Conservation (phyloP, 2,888 invertebrate species). For the Drosophila colorata region DNA sequence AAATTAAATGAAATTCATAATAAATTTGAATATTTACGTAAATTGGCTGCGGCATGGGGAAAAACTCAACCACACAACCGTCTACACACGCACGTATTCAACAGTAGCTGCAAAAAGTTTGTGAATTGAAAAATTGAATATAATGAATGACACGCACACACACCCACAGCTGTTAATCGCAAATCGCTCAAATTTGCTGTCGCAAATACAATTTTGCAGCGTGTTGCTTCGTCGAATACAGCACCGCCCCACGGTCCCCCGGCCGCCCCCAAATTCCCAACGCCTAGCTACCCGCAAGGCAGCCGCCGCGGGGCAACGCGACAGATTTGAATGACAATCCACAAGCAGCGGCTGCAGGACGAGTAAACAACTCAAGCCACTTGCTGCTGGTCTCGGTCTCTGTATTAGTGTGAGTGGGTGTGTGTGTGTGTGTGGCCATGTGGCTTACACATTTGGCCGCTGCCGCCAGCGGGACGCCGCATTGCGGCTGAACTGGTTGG, state of each 20-base stretch:
- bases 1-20: constrained; percentile 77
- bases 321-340: constrained; percentile 75
- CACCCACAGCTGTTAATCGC: constrained; percentile 47
- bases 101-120: constrained; percentile 58
- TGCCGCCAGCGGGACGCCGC: constrained; percentile 49
- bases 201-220: constrained; percentile 72
- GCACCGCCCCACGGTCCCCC: background rate
- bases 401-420: constrained; percentile 1
- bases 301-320: constrained; percentile 46
- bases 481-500: constrained; percentile 23
- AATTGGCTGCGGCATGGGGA: constrained; percentile 55
- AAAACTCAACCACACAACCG: constrained; percentile 2
- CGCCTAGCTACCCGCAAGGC: constrained; percentile 10
- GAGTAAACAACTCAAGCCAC: constrained; percentile 44
- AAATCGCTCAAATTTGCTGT: constrained; percentile 77
- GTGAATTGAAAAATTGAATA: constrained; percentile 77
- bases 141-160: constrained; percentile 70
- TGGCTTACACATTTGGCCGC: constrained; percentile 38
- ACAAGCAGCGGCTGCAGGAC: constrained; percentile 37
- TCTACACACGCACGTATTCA: background rate
- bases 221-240: constrained; percentile 19
- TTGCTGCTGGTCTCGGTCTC: constrained; percentile 25
- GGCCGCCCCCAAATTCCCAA: constrained; percentile 14
- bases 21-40: constrained; percentile 77
- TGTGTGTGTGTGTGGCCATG: constrained; percentile 20